Evolutionary conservation across 2,888 invertebrate genomes (phyloP), one percentile per base, ranked within the genome.

Genomic region (Pammene aurita): DNA sequence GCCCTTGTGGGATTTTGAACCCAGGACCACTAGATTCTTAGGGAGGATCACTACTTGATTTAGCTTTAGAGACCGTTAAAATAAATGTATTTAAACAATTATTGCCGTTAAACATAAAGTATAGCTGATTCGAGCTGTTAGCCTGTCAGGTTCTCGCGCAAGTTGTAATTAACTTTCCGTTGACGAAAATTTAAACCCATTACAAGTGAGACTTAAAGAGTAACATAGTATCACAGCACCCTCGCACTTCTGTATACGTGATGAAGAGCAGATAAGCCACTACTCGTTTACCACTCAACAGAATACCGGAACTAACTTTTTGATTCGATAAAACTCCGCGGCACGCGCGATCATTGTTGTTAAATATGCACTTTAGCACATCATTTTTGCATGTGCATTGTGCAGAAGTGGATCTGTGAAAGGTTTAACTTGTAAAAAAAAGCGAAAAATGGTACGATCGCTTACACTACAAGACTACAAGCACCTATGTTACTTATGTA

Each of bases 191-290:
- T 54, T 35, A n/a, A 52, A 13, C 9, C 34, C 55, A 5, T 5
- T 38, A 16, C 4, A 26, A 26, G 26, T 26, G 16, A 18, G 7
- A 50, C 11, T 14, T 46, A 18, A 16, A 7, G 16, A 48, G 10
- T 48, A 14, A 46, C 5, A n/a, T 46, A 46, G 2, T 9, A 68
- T 52, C 44, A 38, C 55, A 54, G 52, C 58, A 38, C 55, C 64
- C 38, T 46, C 41, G 70, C 13, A 48, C 48, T 48, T 26, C 26
- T 7, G 48, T 48, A 80, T 76, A 83, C 87, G 87, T 87, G 87
- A 78, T 83, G 66, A 73, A 87, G 86, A 76, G 81, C 72, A 77
- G 87, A 86, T 86, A 85, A 74, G 71, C 41, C 72, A 82, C 71
- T n/a, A 85, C 85, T 82, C 63, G 41, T 57, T 68, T 52, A n/a